phyloP scores from a whole-genome alignment of 2,797 vertebrate genomes.

The Neosalanx taihuensis region DNA sequence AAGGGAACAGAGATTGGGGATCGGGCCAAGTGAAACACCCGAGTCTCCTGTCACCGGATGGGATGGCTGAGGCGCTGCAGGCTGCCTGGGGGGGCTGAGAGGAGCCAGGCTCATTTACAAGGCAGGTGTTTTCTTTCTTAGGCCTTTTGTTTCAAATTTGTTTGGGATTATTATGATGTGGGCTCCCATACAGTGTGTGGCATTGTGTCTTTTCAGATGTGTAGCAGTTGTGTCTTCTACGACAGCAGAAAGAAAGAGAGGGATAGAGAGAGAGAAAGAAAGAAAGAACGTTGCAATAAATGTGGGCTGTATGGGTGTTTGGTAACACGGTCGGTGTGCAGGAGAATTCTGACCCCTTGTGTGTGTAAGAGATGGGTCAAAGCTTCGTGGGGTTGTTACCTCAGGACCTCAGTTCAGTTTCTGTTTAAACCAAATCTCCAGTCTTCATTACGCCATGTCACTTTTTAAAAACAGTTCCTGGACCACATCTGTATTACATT shows the following conservation, averaged over 20 bases:
- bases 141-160: slow-evolving; percentile 16
- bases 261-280: slow-evolving; percentile 8
- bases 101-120: slow-evolving; percentile 14
- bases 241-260: too few relatives aligned
- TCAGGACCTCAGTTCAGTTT: slow-evolving; percentile 34
- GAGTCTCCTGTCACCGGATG: slow-evolving; percentile 31
- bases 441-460: slow-evolving; percentile 30
- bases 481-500: slow-evolving; percentile 52
- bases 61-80: slow-evolving; percentile 22
- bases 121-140: slow-evolving; percentile 26
- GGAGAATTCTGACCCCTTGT: slow-evolving; percentile 23
- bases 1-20: slow-evolving; percentile 32
- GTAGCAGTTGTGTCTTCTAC: too few relatives aligned
- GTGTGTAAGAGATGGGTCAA: slow-evolving; percentile 8
- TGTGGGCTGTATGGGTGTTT: neutral
- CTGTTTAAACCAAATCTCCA: slow-evolving; percentile 24
- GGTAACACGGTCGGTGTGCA: neutral
- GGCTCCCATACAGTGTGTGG: neutral
- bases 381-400: neutral
- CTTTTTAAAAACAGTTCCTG: slow-evolving; percentile 30
- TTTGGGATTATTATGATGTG: slow-evolving; percentile 7
- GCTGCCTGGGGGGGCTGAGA: slow-evolving; percentile 18
- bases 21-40: slow-evolving; percentile 43
- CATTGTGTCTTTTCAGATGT: neutral
- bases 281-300: too few relatives aligned